Percentiles rank a stretch among this genome's conserved stretches.
Conservation (phyloP, 92 coral and sea anemone species). For the Porites evermanni region DNA sequence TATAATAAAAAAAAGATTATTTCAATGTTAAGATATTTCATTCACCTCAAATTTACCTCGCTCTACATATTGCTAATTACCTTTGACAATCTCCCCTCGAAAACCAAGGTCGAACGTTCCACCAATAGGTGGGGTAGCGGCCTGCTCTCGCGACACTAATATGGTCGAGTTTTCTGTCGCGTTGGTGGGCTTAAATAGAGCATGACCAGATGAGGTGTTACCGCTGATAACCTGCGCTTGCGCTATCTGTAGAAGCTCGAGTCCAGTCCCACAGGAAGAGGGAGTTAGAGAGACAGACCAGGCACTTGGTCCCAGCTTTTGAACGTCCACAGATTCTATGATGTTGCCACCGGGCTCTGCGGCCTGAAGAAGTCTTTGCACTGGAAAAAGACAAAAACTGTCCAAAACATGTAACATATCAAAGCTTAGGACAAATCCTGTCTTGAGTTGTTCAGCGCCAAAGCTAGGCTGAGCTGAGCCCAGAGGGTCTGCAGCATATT, state of each 20-base stretch:
- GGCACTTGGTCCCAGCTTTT: constrained; percentile 61
- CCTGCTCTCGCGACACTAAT: constrained; percentile 66
- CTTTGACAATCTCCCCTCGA: constrained; percentile 55
- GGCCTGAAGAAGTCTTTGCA: constrained; percentile 58
- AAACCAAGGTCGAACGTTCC: constrained; percentile 81
- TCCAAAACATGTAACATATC: background rate
- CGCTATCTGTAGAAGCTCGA: constrained; percentile 68
- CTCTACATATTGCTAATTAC: constrained; percentile 31
- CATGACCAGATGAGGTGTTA: constrained; percentile 46
- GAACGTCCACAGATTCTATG: constrained; percentile 68
- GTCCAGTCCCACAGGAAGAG: constrained; percentile 77
- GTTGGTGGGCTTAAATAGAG: constrained; percentile 59
- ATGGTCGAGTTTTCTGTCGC: constrained; percentile 48
- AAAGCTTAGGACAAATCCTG: background rate
- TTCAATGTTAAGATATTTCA: background rate
- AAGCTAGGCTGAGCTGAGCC: too few relatives aligned
- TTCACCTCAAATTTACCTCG: background rate
- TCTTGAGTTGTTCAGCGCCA: background rate
- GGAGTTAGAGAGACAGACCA: constrained; percentile 76
- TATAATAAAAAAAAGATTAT: too few relatives aligned
- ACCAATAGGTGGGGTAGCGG: constrained; percentile 80
- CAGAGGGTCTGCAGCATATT: too few relatives aligned
- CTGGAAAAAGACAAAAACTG: constrained; percentile 32
- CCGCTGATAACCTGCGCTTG: constrained; percentile 60
- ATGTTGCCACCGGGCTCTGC: constrained; percentile 83